Evolutionary conservation across 1,140 invertebrate species (phyloP), one percentile per base, ranked within the genome.

Genomic region (Brachionus rubens): DNA sequence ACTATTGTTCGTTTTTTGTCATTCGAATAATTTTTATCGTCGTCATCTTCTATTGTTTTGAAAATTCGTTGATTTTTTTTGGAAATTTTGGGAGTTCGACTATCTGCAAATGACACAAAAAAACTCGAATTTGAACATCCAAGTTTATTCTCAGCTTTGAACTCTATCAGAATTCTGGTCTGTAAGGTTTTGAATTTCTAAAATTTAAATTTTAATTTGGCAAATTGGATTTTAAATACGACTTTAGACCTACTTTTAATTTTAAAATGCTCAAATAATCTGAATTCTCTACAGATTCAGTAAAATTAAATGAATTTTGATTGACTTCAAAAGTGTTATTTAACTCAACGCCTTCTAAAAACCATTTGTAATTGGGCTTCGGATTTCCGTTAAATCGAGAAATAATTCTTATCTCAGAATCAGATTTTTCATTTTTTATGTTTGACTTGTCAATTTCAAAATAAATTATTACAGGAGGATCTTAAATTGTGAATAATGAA

Each of bases 1-100:
- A 65, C 21, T 19, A 65, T 43, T 24, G 59, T 65, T 43, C 59
- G 16, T 28, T 65, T 65, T 43, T 65, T 65, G 7, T 65, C 59
- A 9, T 5, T 36, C 2, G 4, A 7, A 46, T 14, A 7, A 5
- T 46, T 46, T 46, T 46, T 46, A 7, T 16, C 43, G 5, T 16
- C 14, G 2, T 14, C 9, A 16, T 46, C n/a, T 7, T 14, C 5
- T 46, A 46, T 3, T 7, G 5, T 36, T 16, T 4, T 10, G 36
- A 28, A 56, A 56, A 56, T 28, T n/a, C n/a, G n/a, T 4, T 9
- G 52, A 56, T 28, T 12, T 56, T 56, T 56, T 56, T 6, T 30
- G 3, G 28, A 30, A 28, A 28, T 56, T 56, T 56, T 56, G 4
- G 52, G 30, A 56, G n/a, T 28, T 30, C 30, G 3, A 36, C 3